Evolutionary conservation across 2,113 vertebrate species (phyloP).

Genomic region (Formicarius rufipectus): DNA sequence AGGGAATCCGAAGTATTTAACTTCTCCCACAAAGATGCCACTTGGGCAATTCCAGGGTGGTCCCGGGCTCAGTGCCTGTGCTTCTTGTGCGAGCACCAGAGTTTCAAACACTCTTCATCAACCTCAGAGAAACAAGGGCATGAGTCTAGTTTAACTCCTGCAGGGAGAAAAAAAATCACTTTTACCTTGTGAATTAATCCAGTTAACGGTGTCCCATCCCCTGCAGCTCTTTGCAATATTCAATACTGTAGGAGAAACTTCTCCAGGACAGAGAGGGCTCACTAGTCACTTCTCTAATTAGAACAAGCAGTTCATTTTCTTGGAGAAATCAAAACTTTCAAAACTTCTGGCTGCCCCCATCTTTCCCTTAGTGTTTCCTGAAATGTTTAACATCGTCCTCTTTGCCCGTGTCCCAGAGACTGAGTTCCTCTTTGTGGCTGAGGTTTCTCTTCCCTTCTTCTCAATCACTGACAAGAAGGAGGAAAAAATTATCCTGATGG

Average conservation of each 20-base stretch:
- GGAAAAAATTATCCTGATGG: neutral
- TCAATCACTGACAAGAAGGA: neutral
- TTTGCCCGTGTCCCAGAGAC: neutral
- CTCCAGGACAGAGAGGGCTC: neutral
- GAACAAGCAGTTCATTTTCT: neutral
- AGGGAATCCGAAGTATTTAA: neutral
- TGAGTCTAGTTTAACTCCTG: neutral
- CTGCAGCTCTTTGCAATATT: neutral
- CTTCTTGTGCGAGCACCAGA: neutral
- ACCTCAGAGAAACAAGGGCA: neutral
- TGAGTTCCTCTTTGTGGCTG: neutral
- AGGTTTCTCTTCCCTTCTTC: neutral
- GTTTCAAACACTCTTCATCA: neutral
- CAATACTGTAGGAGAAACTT: neutral
- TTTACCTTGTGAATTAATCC: neutral
- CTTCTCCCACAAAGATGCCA: neutral
- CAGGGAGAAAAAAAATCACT: neutral
- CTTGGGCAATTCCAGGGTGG: neutral
- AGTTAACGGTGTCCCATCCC: neutral
- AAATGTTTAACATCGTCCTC: constrained; percentile 21
- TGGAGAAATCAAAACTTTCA: constrained; percentile 11
- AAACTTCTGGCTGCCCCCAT: neutral
- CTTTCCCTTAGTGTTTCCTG: constrained; percentile 30
- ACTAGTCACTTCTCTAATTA: neutral
- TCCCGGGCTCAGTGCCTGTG: neutral